Evolutionary conservation across 2,113 vertebrate genomes (phyloP).

Genomic region (Esox niger): DNA sequence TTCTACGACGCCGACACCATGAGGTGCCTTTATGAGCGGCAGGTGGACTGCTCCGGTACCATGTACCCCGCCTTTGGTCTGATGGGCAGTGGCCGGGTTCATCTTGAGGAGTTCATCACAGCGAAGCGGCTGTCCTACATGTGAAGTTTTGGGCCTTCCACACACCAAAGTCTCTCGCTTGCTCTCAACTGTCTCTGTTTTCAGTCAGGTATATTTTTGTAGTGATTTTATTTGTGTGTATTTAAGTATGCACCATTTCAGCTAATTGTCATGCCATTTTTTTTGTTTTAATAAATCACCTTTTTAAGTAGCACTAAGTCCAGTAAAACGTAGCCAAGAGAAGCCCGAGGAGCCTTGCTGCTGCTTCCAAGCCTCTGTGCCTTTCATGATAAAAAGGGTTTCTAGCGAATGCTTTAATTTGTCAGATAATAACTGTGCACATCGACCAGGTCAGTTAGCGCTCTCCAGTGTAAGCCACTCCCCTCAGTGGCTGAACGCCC

Average conservation of each 20-base stretch:
- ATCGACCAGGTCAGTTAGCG: constrained; percentile 11
- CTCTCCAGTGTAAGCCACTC: background rate
- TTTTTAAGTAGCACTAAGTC: constrained; percentile 8
- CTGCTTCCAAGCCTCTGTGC: constrained; percentile 39
- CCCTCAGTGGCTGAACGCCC: background rate
- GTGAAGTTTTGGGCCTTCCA: constrained; percentile 20
- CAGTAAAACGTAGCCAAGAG: constrained; percentile 13
- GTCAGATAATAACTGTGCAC: background rate
- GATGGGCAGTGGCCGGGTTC: constrained; percentile 86
- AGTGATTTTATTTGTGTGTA: constrained; percentile 2
- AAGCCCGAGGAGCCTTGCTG: constrained; percentile 17
- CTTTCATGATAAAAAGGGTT: constrained; percentile 20
- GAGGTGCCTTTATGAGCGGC: constrained; percentile 90
- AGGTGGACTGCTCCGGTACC: constrained; percentile 87
- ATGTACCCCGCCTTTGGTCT: constrained; percentile 95
- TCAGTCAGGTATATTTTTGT: background rate
- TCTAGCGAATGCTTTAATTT: constrained; percentile 3
- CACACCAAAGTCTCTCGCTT: background rate
- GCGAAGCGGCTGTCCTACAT: constrained; percentile 59
- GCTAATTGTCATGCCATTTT: background rate
- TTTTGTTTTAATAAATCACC: background rate
- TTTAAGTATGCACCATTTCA: background rate
- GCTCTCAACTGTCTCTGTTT: background rate
- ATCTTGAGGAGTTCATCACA: constrained; percentile 81
- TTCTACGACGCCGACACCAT: constrained; percentile 88